These are phyloP conservation scores for Pluvianellus socialis DNA, from an alignment of 2,113 vertebrate genomes.

Conservation along the genomic window DNA sequence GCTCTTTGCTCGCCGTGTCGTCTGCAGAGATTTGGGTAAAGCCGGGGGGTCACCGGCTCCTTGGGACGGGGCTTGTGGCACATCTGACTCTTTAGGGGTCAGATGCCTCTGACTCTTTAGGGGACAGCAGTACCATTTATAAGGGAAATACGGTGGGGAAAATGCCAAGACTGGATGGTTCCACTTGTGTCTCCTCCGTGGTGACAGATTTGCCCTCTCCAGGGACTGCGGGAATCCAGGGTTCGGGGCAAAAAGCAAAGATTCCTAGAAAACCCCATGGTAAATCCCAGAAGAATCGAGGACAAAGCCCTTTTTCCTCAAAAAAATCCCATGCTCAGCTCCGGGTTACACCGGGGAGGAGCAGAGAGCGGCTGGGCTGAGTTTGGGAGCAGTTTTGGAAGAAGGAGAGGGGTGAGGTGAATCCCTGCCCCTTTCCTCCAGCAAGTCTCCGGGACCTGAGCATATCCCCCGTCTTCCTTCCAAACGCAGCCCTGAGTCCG, in stretches of 20 bases:
- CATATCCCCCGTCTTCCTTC: not conserved
- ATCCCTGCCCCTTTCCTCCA: not conserved
- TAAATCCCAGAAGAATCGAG: not conserved
- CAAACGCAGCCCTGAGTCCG: fast-evolving
- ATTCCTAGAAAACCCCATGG: fast-evolving
- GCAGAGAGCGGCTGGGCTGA: not conserved
- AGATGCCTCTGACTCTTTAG: fast-evolving
- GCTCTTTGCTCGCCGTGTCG: fast-evolving
- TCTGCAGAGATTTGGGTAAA: not conserved
- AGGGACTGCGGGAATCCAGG: not conserved
- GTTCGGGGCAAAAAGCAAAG: fast-evolving
- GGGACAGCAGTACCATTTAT: fast-evolving
- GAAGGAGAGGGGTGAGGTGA: not conserved
- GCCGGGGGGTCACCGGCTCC: fast-evolving
- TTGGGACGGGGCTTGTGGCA: not conserved
- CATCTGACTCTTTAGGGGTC: not conserved
- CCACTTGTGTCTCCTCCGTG: not conserved
- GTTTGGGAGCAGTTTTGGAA: not conserved
- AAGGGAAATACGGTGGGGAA: fast-evolving
- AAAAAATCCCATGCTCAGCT: not conserved
- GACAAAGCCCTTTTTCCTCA: not conserved
- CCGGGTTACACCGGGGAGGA: not conserved
- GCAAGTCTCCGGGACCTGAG: not conserved
- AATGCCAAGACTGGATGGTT: fast-evolving
- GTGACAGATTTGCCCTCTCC: fast-evolving